A percentile compares a stretch with the other conserved stretches of the same genome.
These are phyloP conservation scores for Catagonus wagneri DNA, from an alignment of 2,113 vertebrate genomes.

Conservation along the genomic window DNA sequence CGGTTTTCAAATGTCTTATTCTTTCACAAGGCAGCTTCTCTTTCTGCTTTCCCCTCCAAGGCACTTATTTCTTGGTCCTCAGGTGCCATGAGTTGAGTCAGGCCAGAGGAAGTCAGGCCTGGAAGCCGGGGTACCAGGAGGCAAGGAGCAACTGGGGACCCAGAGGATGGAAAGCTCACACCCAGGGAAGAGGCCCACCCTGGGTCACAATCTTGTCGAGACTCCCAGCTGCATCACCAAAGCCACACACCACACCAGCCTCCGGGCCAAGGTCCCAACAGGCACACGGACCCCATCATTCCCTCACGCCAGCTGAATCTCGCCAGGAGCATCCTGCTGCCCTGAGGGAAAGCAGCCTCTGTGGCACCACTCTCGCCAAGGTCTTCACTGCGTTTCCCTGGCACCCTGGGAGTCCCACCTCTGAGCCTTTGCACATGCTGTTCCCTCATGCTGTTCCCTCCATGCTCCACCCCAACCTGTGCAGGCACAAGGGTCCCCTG, in stretches of 20 bases:
- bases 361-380: neutral
- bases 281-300: neutral
- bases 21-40: neutral
- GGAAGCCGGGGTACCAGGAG: fast-evolving
- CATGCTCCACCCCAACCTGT: fast-evolving
- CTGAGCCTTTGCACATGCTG: neutral
- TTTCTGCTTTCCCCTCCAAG: neutral
- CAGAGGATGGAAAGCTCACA: fast-evolving
- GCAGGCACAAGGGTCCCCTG: neutral
- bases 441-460: neutral
- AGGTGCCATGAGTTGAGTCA: fast-evolving
- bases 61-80: neutral
- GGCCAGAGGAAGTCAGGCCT: neutral
- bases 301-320: neutral
- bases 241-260: too few species aligned
- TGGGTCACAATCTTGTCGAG: neutral
- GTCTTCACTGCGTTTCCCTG: fast-evolving
- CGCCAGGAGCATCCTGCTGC: too few species aligned
- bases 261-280: neutral
- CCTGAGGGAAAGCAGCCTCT: neutral
- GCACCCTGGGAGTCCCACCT: fast-evolving
- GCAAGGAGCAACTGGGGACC: fast-evolving
- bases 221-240: fast-evolving
- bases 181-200: neutral
- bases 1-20: neutral